A percentile compares a stretch with the other conserved stretches of the same genome.
phyloP scores from a whole-genome alignment of 2,797 vertebrate genomes.

The Mus caroli region DNA sequence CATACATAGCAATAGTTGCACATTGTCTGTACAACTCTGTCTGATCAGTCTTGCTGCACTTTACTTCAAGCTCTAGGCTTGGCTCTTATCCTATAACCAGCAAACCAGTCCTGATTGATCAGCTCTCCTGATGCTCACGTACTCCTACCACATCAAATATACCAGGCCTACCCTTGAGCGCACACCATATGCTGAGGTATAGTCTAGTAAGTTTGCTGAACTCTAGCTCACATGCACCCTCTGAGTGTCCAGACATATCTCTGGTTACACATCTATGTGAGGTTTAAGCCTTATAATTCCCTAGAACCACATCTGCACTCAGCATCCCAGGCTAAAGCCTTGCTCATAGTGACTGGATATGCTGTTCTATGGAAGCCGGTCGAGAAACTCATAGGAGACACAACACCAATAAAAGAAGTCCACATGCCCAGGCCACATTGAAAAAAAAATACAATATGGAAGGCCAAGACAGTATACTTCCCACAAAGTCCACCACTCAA shows the following conservation, averaged over 20 bases:
- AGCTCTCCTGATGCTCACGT: neutral
- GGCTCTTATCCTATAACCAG: neutral
- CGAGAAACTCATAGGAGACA: neutral
- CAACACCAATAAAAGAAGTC: neutral
- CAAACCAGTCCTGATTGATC: neutral
- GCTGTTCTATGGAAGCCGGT: neutral
- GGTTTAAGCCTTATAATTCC: neutral
- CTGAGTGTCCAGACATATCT: neutral
- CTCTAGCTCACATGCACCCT: neutral
- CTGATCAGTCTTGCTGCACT: neutral
- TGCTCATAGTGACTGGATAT: neutral
- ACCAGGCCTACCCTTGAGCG: neutral
- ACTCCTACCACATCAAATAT: neutral
- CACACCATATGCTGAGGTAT: neutral
- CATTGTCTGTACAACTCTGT: neutral
- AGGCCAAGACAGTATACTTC: neutral
- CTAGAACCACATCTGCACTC: neutral
- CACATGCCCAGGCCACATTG: neutral
- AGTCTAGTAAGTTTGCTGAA: neutral
- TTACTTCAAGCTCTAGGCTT: neutral
- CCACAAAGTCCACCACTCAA: neutral
- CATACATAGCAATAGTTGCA: neutral
- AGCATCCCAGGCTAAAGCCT: neutral
- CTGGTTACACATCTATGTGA: neutral
- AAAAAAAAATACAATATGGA: neutral